Conservation (phyloP, 2,113 vertebrate genomes). For the Anhinga anhinga region DNA sequence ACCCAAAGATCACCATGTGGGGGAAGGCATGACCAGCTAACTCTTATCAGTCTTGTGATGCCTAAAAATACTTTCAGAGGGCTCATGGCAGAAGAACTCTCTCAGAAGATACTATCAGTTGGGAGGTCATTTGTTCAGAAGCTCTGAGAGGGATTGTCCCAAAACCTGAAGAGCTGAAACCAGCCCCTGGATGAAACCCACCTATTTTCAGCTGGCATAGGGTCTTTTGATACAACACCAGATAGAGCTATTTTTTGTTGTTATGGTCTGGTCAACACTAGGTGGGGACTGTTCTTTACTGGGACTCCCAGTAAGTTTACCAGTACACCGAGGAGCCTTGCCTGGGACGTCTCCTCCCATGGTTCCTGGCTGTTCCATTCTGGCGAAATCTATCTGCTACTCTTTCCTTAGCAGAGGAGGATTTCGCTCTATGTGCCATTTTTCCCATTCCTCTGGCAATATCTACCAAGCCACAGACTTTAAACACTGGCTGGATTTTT, state of each 20-base stretch:
- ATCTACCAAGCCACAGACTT: not conserved
- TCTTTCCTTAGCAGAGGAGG: not conserved
- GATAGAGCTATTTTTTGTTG: not conserved
- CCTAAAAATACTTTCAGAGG: not conserved
- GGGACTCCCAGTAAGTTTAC: not conserved
- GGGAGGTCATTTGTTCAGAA: not conserved
- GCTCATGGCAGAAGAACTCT: not conserved
- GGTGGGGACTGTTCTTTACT: not conserved
- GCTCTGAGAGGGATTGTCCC: not conserved
- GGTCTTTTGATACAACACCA: not conserved
- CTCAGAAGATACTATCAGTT: not conserved
- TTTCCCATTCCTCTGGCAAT: constrained; percentile 8
- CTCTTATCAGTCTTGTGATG: too few relatives aligned
- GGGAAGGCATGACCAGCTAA: not conserved
- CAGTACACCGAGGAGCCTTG: not conserved
- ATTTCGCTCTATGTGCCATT: not conserved
- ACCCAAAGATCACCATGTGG: not conserved
- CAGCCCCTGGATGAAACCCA: not conserved
- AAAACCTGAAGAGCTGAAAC: not conserved
- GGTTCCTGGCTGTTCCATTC: not conserved
- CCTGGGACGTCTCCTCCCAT: not conserved
- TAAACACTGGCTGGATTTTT: not conserved
- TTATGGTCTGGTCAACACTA: not conserved
- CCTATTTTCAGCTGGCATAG: not conserved
- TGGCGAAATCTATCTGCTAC: not conserved